Evolutionary conservation across 2,888 invertebrate species (phyloP), one percentile per base, ranked within the genome.

Genomic region (Aproaerema taeniolella): DNA sequence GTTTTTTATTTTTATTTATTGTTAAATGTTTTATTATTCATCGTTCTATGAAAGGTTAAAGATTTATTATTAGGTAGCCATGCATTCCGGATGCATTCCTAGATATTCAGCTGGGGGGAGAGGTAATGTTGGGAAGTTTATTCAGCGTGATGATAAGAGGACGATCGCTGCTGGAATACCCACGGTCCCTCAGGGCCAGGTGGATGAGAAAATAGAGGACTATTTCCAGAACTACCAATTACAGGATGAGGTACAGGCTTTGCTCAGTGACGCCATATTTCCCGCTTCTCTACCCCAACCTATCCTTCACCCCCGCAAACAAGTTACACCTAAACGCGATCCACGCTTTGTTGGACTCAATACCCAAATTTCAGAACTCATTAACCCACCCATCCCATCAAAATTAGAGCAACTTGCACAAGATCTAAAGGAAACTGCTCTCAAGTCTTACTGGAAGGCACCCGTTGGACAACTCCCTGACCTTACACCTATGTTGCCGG

Each of bases 361-460:
- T 45, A 55, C 69, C 9, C 46, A 69, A 1, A 61, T 71, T 4
- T 49, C 72, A 1, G 14, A 53, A 24, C 42, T 81, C 2, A 38
- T 83, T 8, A 77, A 74, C 36, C 78, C 82, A 34, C 70, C 64
- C 1, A 46, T 35, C 0, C 67, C 70, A 66, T 64, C 76, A 1
- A 86, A 83, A 53, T 82, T 80, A 36, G 64, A 74, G 59, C 55
- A 49, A 2, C 50, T 86, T 0, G 68, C 74, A 6, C 65, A 67
- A 2, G 81, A 85, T 41, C 50, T 83, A 0, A 83, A 77, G 49
- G 62, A 74, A 5, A 80, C 83, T 0, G 20, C 61, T 0, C 85
- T 78, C 41, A 13, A 58, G 8, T 81, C 82, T 1, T 83, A 80
- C 43, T 86, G 82, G 81, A 79, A 64, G 41, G 64, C 62, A 46